Percentiles rank a stretch among this genome's conserved stretches.
These are phyloP conservation scores for Sclerurus mexicanus DNA, from an alignment of 2,113 vertebrate genomes.

Conservation along the genomic window DNA sequence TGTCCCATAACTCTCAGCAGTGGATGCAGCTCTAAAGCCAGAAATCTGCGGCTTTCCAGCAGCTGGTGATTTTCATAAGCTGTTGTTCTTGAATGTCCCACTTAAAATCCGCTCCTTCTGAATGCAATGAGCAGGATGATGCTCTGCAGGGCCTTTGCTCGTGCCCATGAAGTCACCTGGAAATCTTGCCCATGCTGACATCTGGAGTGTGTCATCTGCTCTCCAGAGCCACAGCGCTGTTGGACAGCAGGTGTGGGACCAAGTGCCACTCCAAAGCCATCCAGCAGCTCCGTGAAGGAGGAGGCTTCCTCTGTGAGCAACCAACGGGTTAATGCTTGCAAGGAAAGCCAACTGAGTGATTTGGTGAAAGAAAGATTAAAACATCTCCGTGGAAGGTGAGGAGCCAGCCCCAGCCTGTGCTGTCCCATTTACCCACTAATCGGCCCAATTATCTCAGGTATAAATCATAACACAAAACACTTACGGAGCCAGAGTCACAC, in stretches of 20 bases:
- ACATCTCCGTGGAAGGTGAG: slow-evolving; percentile 31
- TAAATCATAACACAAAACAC: slow-evolving; percentile 78
- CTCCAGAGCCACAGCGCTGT: not conserved
- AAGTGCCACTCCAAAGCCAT: not conserved
- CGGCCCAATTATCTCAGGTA: slow-evolving; percentile 73
- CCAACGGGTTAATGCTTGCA: slow-evolving; percentile 5
- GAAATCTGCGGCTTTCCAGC: not conserved
- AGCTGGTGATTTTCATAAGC: not conserved
- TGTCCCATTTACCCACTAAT: slow-evolving; percentile 65
- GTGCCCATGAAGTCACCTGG: not conserved
- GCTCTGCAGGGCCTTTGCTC: not conserved
- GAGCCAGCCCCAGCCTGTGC: slow-evolving; percentile 63
- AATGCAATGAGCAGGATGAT: rapidly evolving
- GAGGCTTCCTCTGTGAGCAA: not conserved
- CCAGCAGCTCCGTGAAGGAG: not conserved
- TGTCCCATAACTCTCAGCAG: not conserved
- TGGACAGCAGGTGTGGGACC: rapidly evolving
- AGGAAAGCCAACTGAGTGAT: not conserved
- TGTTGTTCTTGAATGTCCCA: not conserved
- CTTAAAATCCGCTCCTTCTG: not conserved
- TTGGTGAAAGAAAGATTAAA: slow-evolving; percentile 49
- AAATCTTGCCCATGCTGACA: not conserved
- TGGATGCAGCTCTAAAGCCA: not conserved
- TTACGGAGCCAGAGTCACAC: slow-evolving; percentile 64
- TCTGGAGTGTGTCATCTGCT: not conserved